These are phyloP conservation scores for Nemotelus pantherinus DNA, from an alignment of 2,888 invertebrate species.

Conservation along the genomic window DNA sequence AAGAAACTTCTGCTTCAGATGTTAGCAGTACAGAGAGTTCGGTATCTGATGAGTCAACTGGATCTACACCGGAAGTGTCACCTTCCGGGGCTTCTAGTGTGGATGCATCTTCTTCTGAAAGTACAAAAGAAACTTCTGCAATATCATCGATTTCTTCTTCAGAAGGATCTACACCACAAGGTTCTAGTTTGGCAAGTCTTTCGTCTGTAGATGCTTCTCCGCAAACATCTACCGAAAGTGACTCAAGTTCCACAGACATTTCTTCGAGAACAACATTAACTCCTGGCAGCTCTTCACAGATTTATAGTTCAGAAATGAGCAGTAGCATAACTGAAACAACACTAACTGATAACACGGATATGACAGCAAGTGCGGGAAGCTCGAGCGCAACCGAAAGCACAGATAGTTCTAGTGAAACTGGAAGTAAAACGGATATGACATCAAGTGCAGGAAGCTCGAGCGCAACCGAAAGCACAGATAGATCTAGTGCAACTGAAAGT, in stretches of 20 bases:
- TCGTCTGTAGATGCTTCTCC: too few relatives aligned
- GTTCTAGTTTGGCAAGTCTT: too few relatives aligned
- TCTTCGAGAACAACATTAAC: too few relatives aligned
- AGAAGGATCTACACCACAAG: too few relatives aligned
- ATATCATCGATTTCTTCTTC: too few relatives aligned
- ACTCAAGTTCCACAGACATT: too few relatives aligned
- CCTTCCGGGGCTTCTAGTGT: too few relatives aligned
- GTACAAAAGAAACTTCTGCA: neutral
- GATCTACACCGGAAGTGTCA: constrained; percentile 20
- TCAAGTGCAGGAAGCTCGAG: neutral
- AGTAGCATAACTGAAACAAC: neutral
- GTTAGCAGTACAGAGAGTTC: constrained; percentile 27
- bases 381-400: neutral
- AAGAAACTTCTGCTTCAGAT: neutral
- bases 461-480: neutral
- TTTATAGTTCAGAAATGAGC: neutral
- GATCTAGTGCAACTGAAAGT: neutral
- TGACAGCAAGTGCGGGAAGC: neutral
- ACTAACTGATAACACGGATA: neutral
- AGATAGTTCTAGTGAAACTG: neutral
- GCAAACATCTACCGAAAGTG: too few relatives aligned
- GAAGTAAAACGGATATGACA: neutral
- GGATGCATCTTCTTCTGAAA: neutral
- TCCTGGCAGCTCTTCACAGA: neutral
- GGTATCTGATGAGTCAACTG: constrained; percentile 21